Percentiles rank a stretch among this genome's conserved stretches.
Conservation (phyloP, 2,888 invertebrate genomes). For the Nomada flava region DNA sequence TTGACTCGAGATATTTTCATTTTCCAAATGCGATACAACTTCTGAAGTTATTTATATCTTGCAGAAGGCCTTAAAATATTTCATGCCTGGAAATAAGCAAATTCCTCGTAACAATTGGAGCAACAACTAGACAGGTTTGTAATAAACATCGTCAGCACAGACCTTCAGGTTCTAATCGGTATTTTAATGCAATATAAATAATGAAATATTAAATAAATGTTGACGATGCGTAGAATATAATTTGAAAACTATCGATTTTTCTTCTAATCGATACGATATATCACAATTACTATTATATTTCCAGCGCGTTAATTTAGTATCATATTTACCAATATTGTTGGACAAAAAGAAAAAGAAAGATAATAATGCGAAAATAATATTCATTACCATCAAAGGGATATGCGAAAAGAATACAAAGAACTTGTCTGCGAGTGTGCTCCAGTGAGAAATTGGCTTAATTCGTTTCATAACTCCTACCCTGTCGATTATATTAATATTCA, state of each 20-base stretch:
- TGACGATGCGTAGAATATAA: not conserved
- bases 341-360: too few species aligned
- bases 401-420: not conserved
- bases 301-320: not conserved
- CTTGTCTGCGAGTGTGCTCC: not conserved
- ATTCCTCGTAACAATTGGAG: slow-evolving; percentile 29
- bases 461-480: slow-evolving; percentile 25
- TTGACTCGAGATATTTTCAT: slow-evolving; percentile 32
- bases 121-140: not conserved
- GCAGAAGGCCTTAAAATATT: slow-evolving; percentile 13
- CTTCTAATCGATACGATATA: too few species aligned
- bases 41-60: slow-evolving; percentile 10
- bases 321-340: not conserved
- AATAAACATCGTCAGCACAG: not conserved
- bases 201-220: not conserved
- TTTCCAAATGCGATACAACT: slow-evolving; percentile 24
- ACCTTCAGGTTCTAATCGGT: not conserved
- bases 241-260: not conserved
- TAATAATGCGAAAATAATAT: too few species aligned
- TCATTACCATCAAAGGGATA: too few species aligned
- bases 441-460: slow-evolving; percentile 46
- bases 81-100: slow-evolving; percentile 33
- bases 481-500: slow-evolving; percentile 57
- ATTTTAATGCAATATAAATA: too few species aligned
- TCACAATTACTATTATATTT: not conserved